phyloP scores from a whole-genome alignment of 2,113 vertebrate genomes.

The Hippoglossus stenolepis region DNA sequence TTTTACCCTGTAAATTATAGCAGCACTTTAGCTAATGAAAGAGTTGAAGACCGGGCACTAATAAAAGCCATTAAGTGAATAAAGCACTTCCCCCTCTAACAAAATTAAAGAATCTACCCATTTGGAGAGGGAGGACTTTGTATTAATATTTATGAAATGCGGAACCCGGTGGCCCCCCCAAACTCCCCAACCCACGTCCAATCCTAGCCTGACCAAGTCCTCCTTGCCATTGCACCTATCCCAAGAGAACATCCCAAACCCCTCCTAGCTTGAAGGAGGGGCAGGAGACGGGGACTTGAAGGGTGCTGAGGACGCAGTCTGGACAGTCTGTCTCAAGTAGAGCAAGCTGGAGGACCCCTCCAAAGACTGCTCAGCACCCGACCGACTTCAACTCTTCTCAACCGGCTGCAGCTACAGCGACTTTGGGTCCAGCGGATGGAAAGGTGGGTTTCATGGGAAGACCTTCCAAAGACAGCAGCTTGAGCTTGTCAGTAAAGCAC shows the following conservation, averaged over 20 bases:
- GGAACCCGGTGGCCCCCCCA: constrained; percentile 71
- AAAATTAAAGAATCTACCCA: constrained; percentile 88
- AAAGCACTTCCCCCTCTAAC: constrained; percentile 89
- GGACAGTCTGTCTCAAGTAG: constrained; percentile 80
- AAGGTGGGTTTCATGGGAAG: constrained; percentile 57
- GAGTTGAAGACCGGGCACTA: constrained; percentile 87
- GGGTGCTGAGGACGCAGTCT: constrained; percentile 79
- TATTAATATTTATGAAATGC: constrained; percentile 91
- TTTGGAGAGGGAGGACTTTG: constrained; percentile 81
- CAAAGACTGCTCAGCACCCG: constrained; percentile 63
- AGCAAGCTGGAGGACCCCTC: constrained; percentile 71
- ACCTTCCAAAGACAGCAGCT: constrained; percentile 28
- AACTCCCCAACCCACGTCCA: constrained; percentile 73
- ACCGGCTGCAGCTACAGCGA: constrained; percentile 10
- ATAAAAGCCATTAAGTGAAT: constrained; percentile 91
- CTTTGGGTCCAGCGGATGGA: constrained; percentile 40
- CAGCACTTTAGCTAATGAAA: constrained; percentile 91
- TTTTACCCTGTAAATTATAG: constrained; percentile 87
- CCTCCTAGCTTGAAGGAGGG: constrained; percentile 79
- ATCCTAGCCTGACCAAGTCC: constrained; percentile 78
- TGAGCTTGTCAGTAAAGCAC: constrained; percentile 37
- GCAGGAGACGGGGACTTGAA: constrained; percentile 79
- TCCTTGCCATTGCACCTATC: constrained; percentile 81
- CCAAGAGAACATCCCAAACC: constrained; percentile 78
- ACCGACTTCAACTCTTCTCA: constrained; percentile 24